phyloP scores from a whole-genome alignment of 2,888 invertebrate genomes.

The Ennomos fuscantarius region DNA sequence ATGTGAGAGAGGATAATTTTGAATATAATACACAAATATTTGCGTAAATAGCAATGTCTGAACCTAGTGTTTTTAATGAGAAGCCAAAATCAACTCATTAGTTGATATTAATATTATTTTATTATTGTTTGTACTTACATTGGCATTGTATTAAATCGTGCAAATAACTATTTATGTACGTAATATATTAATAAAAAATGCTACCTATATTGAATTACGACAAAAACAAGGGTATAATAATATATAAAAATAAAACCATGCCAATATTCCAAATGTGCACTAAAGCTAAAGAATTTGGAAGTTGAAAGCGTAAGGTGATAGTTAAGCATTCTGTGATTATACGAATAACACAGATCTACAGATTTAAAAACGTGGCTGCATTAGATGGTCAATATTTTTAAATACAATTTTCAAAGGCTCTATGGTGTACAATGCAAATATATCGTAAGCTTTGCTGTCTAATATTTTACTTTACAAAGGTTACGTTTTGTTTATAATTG shows the following conservation, averaged over 20 bases:
- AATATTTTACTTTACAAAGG: too few relatives aligned
- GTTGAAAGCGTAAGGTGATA: slow-evolving; percentile 12
- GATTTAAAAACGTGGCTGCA: slow-evolving; percentile 30
- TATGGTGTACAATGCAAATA: not conserved
- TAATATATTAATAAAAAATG: too few relatives aligned
- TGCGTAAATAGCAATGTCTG: slow-evolving; percentile 14
- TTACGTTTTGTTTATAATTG: too few relatives aligned
- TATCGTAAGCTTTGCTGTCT: too few relatives aligned
- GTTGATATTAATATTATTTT: too few relatives aligned
- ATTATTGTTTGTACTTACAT: too few relatives aligned
- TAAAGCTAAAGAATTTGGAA: slow-evolving; percentile 2
- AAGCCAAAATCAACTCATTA: slow-evolving; percentile 14
- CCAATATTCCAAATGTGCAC: not conserved
- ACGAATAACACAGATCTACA: slow-evolving; percentile 11
- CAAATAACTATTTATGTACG: not conserved
- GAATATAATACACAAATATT: slow-evolving; percentile 24
- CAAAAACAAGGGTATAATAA: not conserved
- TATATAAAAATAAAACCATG: not conserved
- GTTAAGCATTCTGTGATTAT: slow-evolving; percentile 9
- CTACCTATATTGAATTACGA: too few relatives aligned
- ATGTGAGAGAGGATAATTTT: slow-evolving; percentile 5
- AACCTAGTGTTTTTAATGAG: slow-evolving; percentile 1
- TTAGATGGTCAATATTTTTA: slow-evolving; percentile 50
- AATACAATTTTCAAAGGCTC: slow-evolving; percentile 14
- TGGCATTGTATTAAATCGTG: slow-evolving; percentile 1